Percentiles rank a stretch among this genome's conserved stretches.
phyloP scores from a whole-genome alignment of 2,113 vertebrate species.

The Ranitomeya imitator region DNA sequence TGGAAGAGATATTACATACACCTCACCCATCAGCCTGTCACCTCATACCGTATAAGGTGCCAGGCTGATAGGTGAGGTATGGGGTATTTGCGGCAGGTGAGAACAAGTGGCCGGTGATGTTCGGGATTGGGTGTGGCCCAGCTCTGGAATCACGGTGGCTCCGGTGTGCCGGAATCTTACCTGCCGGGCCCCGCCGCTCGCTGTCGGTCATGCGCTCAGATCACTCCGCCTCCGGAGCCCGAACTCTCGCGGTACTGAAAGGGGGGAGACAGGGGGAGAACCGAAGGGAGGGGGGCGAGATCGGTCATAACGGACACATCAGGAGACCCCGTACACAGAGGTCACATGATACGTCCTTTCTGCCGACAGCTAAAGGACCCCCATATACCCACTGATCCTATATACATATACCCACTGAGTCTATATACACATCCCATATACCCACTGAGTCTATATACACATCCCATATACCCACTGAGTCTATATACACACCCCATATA shows the following conservation, averaged over 20 bases:
- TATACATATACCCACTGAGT: neutral
- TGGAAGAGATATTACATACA: too few relatives aligned
- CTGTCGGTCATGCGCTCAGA: conserved; percentile 11
- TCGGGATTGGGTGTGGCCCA: neutral
- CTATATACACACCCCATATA: neutral
- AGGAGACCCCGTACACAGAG: neutral
- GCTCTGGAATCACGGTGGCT: neutral
- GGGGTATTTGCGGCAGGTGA: neutral
- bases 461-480: neutral
- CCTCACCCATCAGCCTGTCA: too few relatives aligned
- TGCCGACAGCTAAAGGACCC: neutral
- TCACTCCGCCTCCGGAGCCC: conserved; percentile 48
- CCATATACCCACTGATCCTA: neutral
- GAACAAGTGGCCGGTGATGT: neutral
- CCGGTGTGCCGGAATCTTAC: conserved; percentile 29
- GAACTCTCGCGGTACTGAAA: conserved; percentile 57
- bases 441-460: neutral
- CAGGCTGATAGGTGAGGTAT: neutral
- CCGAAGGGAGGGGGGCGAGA: conserved; percentile 2
- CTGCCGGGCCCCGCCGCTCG: conserved; percentile 33
- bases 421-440: neutral
- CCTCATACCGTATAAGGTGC: neutral
- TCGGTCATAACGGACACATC: neutral
- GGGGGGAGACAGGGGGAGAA: conserved; percentile 23
- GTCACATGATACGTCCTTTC: neutral